Evolutionary conservation across 2,113 vertebrate species (phyloP).

Genomic region (Alouatta palliata): DNA sequence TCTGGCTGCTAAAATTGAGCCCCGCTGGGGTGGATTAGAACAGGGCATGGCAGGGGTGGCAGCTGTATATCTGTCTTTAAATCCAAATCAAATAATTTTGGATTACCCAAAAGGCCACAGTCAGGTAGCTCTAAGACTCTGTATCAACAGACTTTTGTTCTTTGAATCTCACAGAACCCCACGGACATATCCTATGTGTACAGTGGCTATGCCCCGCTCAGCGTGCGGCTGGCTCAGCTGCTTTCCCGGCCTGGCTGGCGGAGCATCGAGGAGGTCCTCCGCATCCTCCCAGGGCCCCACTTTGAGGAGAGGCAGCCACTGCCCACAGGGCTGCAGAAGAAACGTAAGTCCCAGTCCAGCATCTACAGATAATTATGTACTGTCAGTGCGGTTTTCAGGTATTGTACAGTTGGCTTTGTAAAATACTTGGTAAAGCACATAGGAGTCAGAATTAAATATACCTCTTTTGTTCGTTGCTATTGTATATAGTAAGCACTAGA

Average conservation of each 20-base stretch:
- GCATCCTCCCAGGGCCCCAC: slow-evolving; percentile 97
- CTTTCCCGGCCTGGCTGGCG: slow-evolving; percentile 96
- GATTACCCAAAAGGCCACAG: background rate
- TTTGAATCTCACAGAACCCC: slow-evolving; percentile 88
- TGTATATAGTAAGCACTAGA: background rate
- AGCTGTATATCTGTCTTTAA: background rate
- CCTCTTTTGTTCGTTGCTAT: background rate
- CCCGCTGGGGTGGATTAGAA: background rate
- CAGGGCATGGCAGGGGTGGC: no score
- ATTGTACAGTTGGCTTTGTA: background rate
- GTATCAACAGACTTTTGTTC: background rate
- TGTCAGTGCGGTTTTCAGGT: background rate
- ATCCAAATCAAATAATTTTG: background rate
- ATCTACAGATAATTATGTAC: fast-evolving
- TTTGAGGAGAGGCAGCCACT: slow-evolving; percentile 97
- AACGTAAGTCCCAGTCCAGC: slow-evolving; percentile 75
- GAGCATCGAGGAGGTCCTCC: slow-evolving; percentile 97
- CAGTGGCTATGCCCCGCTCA: slow-evolving; percentile 96
- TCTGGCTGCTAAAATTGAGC: background rate
- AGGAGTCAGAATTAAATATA: background rate
- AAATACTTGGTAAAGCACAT: background rate
- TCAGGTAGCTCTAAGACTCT: background rate
- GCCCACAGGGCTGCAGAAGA: slow-evolving; percentile 90
- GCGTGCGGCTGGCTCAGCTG: slow-evolving; percentile 95
- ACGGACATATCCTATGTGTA: slow-evolving; percentile 98